Evolutionary conservation across 2,113 vertebrate genomes (phyloP), one percentile per base, ranked within the genome.

Genomic region (Oostethus manadensis): DNA sequence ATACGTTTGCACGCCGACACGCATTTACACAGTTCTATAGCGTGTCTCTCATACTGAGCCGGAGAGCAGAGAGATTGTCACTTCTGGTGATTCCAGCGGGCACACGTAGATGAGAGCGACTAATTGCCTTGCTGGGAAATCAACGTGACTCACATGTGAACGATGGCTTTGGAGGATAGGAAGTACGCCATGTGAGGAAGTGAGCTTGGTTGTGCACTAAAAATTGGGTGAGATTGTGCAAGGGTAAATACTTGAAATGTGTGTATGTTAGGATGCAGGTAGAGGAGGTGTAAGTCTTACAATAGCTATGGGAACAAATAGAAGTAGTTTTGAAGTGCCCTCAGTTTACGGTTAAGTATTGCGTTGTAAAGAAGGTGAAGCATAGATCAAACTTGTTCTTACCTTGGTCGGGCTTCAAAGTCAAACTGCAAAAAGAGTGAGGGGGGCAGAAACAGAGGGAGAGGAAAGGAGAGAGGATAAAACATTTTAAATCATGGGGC

Each of bases 331-430:
- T 63, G 57, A 71, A 62, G 63, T 43, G 61, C 50, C 38, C 56
- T 73, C 51, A 43, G 58, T 46, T 38, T 23, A 53, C 10, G 16
- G 56, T 77, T 56, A 73, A 60, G 23, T 60, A 49, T 62, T n/a
- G 1, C 53, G 47, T 48, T 58, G 56, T 46, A 62, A 77, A 76
- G 23, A 79, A 71, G 64, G 51, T 64, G 17, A n/a, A 78, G 23
- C 29, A 68, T 68, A 56, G 81, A 80, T 68, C 55, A 82, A 3
- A 16, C 0, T 44, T 59, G 60, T 23, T 66, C 88, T 88, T 91
- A 91, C 90, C 90, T 90, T 74, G 84, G 87, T 69, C 86, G 85
- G 75, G 79, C 82, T 59, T 89, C 88, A 59, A 82, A 66, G 71
- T 84, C 75, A 51, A 63, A 71, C 88, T 90, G 86, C 10, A 47